Base-by-base conservation (phyloP, 1,140 invertebrate genomes). In the Adelges cooleyi region DNA sequence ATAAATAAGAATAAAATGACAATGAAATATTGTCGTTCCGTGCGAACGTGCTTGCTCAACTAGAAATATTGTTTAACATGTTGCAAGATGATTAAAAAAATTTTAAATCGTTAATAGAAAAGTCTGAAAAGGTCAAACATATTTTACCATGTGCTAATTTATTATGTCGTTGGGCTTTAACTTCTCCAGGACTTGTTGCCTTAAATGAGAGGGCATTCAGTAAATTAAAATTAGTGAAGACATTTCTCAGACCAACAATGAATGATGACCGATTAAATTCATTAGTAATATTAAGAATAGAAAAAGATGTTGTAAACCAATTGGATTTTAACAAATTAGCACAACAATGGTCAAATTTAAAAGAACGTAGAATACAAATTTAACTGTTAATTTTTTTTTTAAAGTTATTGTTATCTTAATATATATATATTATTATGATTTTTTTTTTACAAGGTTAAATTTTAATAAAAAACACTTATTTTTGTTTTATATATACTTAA, bases 171-270 rank as follows among this genome's bases (percentile, higher is more conserved):
- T 42, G 44, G 20, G 23, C 42, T 15, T 36, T 46, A 23, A 62
- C 56, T 46, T 38, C 56, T 25, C 18, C 20, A 17, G 18, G n/a
- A 13, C 25, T 42, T 25, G 42, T 62, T 42, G 40, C 56, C 38
- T 40, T 17, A 3, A 48, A 62, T 25, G 25, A 62, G 27, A 22
- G 42, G 20, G 17, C 29, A 23, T 62, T 62, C 56, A 62, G 56
- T 27, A 44, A 22, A 20, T 40, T 62, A 25, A 46, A 62, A 62
- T 44, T 25, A 22, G 42, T 62, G 42, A 62, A 62, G 27, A 48
- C 20, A 44, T 29, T 25, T 42, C 40, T 62, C 3, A 25, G 56
- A 44, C 25, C 20, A 40, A 62, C 38, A 5, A 44, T 62, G 40
- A 38, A 17, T 22, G 18, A 56, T 38, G 52, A 53, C 22, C 22